Evolutionary conservation across 2,888 invertebrate species (phyloP), one percentile per base, ranked within the genome.

Genomic region (Atethmia centrago): DNA sequence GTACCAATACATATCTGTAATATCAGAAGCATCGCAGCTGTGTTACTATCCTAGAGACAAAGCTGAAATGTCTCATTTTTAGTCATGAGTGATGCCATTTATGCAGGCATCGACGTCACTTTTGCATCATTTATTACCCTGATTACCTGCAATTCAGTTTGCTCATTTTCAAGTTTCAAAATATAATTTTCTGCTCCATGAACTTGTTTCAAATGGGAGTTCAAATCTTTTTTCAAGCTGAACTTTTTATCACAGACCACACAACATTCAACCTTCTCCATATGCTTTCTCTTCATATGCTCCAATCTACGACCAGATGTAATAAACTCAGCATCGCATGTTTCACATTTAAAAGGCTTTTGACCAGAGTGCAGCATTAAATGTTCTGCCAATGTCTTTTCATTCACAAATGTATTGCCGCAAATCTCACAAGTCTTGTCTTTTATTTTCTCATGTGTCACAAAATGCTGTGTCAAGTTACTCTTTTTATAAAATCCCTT

Each of bases 401-500:
- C 91, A 77, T 87, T 87, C 0, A 88, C 80, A 85, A 95, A 95
- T 28, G 80, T 83, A 5, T 91, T 89, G 2, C 93, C 93, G 63
- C 95, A 95, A 1, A 92, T 68, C 53, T 94, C 92, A 79, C 95
- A 95, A 14, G 89, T 90, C 40, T 90, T 88, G 47, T 88, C 89
- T 58, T 89, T 91, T 5, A 67, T 67, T 53, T 89, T 88, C 16
- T 79, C 73, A 81, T 94, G 94, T 19, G 80, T 91, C 45, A 75
- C 68, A 16, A 77, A 47, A 77, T 94, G 94, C 77, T 93, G 92
- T 0, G 86, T 88, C 40, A 94, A 80, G 51, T 93, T 91, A 74
- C 91, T 92, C 67, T 92, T 94, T 69, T 91, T 93, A 58, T 90
- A 93, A 79, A 94, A 94, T 0, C 90, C 88, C 90, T 93, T 94